Percentiles rank a stretch among this genome's conserved stretches.
These are phyloP conservation scores for Drosophila cognata DNA, from an alignment of 2,888 invertebrate species.

Conservation along the genomic window DNA sequence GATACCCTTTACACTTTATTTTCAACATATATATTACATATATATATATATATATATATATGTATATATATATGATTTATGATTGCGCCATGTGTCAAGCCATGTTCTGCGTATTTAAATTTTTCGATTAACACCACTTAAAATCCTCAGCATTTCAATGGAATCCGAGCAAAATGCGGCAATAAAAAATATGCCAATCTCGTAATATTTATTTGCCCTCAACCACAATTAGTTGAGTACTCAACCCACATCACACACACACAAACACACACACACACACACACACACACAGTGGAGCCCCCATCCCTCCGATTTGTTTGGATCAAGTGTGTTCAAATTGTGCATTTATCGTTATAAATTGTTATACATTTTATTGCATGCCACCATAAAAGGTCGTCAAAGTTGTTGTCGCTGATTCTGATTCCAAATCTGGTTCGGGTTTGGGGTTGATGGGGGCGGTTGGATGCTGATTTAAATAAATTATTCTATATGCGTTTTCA, in stretches of 20 bases:
- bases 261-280: slow-evolving; percentile 6
- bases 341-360: slow-evolving; percentile 49
- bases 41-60: no score
- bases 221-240: slow-evolving; percentile 53
- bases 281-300: background rate
- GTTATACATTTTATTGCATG: slow-evolving; percentile 57
- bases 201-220: slow-evolving; percentile 8
- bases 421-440: slow-evolving; percentile 3
- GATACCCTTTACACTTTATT: background rate
- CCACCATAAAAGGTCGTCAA: slow-evolving; percentile 77
- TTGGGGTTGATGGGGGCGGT: slow-evolving; percentile 62
- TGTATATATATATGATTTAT: background rate
- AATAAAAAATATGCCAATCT: slow-evolving; percentile 70
- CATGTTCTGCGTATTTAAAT: background rate
- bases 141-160: slow-evolving; percentile 31
- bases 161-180: slow-evolving; percentile 59
- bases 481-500: slow-evolving; percentile 77
- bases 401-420: slow-evolving; percentile 45
- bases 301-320: background rate
- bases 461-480: slow-evolving; percentile 76
- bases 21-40: background rate
- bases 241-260: slow-evolving; percentile 57
- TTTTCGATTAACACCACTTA: slow-evolving; percentile 23
- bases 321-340: slow-evolving; percentile 18
- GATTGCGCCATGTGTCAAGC: background rate